A percentile compares a stretch with the other conserved stretches of the same genome.
phyloP scores from a whole-genome alignment of 2,113 vertebrate genomes.

The Macroglossus sobrinus region DNA sequence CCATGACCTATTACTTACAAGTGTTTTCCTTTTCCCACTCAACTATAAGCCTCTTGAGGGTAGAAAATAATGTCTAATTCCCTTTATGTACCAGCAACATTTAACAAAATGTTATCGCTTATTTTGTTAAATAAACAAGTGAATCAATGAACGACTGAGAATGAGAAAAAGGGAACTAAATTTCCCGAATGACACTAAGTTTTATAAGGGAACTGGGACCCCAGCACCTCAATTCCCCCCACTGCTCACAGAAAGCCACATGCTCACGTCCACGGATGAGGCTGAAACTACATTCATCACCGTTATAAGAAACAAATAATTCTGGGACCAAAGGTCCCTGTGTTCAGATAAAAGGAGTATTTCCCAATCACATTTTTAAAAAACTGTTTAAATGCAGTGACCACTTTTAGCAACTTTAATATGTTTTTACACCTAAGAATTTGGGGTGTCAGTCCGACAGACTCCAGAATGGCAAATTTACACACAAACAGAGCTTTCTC shows the following conservation, averaged over 20 bases:
- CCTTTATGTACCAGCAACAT: not conserved
- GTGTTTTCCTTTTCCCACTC: not conserved
- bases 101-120: not conserved
- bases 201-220: not conserved
- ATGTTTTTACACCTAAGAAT: not conserved
- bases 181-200: not conserved
- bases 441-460: not conserved
- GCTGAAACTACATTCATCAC: not conserved
- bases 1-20: not conserved
- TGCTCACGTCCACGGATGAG: rapidly evolving
- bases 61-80: not conserved
- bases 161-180: not conserved
- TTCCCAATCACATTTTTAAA: not conserved
- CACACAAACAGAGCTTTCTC: not conserved
- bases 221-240: not conserved
- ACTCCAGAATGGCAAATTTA: not conserved
- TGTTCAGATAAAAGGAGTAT: not conserved
- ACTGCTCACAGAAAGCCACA: not conserved
- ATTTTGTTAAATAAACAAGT: not conserved
- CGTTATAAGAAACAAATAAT: not conserved
- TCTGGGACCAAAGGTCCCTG: not conserved
- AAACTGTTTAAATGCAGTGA: not conserved
- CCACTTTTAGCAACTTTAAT: not conserved
- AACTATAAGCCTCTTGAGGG: not conserved
- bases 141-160: not conserved